Evolutionary conservation across 1,140 invertebrate genomes (phyloP).

Genomic region (Formica exsecta): DNA sequence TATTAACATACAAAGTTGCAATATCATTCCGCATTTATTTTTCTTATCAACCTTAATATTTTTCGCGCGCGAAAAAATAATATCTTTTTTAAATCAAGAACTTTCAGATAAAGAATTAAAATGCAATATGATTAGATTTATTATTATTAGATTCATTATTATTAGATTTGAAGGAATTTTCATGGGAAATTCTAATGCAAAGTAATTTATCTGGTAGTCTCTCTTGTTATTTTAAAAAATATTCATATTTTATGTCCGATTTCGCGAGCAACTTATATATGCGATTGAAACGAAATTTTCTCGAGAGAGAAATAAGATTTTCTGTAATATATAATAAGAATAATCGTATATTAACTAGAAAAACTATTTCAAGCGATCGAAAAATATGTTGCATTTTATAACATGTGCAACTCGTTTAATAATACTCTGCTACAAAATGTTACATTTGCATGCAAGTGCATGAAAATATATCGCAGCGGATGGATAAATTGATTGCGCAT

Average conservation of each 20-base stretch:
- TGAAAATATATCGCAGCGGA: not conserved
- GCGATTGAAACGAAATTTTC: not conserved
- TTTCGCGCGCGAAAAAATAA: not conserved
- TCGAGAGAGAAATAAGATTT: not conserved
- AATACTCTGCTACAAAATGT: not conserved
- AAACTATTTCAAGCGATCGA: not conserved
- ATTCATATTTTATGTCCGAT: not conserved
- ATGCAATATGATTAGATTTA: not conserved
- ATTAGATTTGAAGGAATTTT: not conserved
- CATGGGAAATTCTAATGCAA: not conserved
- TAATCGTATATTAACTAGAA: not conserved
- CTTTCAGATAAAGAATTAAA: not conserved
- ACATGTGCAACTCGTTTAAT: too few species aligned
- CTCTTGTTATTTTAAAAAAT: not conserved
- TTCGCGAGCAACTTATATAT: not conserved
- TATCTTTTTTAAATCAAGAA: not conserved
- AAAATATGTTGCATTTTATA: slow-evolving; percentile 1
- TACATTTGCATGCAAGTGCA: not conserved
- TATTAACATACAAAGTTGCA: not conserved
- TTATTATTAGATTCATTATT: not conserved
- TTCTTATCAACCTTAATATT: not conserved
- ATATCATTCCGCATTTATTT: not conserved
- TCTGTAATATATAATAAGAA: not conserved
- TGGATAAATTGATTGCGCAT: not conserved
- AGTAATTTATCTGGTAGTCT: not conserved